Evolutionary conservation across 2,888 invertebrate species (phyloP).

Genomic region (Folsomia manolachei): DNA sequence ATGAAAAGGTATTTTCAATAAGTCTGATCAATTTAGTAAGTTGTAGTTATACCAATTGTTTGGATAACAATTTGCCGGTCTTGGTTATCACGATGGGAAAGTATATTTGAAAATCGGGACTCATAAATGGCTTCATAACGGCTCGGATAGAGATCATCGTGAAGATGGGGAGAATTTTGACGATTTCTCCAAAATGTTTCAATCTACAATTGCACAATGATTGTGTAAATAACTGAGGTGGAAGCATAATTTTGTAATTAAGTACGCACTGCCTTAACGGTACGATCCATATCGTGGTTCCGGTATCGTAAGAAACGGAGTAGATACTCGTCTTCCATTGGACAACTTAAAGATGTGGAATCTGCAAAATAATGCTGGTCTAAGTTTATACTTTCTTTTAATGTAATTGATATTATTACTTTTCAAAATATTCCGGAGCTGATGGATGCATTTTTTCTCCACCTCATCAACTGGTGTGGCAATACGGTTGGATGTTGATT

Average conservation of each 20-base stretch:
- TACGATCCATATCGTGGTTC: background rate
- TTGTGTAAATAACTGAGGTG: background rate
- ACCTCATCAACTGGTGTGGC: background rate
- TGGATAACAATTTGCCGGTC: background rate
- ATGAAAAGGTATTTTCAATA: background rate
- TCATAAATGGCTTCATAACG: background rate
- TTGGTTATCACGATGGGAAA: background rate
- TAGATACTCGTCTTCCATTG: conserved; percentile 20
- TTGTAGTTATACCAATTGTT: background rate
- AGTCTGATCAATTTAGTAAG: background rate
- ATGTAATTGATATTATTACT: background rate
- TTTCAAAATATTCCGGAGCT: background rate
- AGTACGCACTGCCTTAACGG: background rate
- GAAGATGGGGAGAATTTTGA: background rate
- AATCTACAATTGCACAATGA: background rate
- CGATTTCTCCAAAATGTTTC: background rate
- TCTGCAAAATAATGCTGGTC: background rate
- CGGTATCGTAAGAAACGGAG: conserved; percentile 12
- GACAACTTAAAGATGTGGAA: background rate
- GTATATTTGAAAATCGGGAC: background rate
- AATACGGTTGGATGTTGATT: background rate
- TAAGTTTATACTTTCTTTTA: background rate
- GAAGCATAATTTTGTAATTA: background rate
- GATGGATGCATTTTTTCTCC: background rate
- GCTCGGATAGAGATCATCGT: background rate